A percentile compares a stretch with the other conserved stretches of the same genome.
Conservation (phyloP, 2,888 invertebrate species). For the Liopterus haemorrhoidalis region DNA sequence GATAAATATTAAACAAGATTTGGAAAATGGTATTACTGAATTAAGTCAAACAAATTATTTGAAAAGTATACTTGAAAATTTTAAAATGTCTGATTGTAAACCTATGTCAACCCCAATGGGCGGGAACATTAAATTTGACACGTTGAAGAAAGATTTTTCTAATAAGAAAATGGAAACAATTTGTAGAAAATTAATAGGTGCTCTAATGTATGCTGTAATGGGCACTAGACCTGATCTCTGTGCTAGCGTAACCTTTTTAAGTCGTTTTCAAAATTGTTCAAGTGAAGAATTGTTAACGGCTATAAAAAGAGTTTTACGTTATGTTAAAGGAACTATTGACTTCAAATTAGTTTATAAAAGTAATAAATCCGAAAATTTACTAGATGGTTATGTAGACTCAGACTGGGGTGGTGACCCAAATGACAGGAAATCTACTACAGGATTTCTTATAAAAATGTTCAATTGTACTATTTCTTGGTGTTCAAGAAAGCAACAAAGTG, state of each 20-base stretch:
- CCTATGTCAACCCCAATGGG: constrained; percentile 1
- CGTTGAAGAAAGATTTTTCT: too few relatives aligned
- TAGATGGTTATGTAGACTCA: constrained; percentile 20
- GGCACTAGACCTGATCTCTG: constrained; percentile 24
- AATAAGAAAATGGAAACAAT: too few relatives aligned
- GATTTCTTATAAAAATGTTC: constrained; percentile 33
- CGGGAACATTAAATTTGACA: not conserved
- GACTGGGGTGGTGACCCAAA: constrained; percentile 25
- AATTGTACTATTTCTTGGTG: constrained; percentile 27
- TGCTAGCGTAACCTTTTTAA: constrained; percentile 7
- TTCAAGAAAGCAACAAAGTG: not conserved
- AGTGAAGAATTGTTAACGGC: constrained; percentile 12
- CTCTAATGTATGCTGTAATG: constrained; percentile 18
- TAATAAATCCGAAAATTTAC: constrained; percentile 1
- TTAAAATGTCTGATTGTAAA: constrained; percentile 1
- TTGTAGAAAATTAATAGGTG: too few relatives aligned
- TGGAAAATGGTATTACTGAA: constrained; percentile 7
- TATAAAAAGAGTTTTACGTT: constrained; percentile 23
- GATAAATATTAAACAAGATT: constrained; percentile 15
- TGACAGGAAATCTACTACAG: constrained; percentile 26
- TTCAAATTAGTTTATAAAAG: constrained; percentile 21
- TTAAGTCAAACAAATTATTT: constrained; percentile 14
- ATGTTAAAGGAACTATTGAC: constrained; percentile 25
- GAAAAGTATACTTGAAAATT: constrained; percentile 1
- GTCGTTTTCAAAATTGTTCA: constrained; percentile 14